phyloP scores from a whole-genome alignment of 2,888 invertebrate species.

The Drosophila demipolita region DNA sequence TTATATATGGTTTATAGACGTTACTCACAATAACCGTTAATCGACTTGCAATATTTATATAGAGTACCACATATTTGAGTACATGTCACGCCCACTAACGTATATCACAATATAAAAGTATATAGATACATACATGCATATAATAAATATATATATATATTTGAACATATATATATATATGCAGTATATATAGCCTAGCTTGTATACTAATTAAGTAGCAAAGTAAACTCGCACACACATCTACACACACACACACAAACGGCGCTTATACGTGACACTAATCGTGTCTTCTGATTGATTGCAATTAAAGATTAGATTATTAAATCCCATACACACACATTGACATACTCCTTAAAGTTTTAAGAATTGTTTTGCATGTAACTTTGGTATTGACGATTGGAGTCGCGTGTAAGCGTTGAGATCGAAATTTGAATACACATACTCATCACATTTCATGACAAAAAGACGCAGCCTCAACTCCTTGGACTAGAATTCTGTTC shows the following conservation, averaged over 20 bases:
- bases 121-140: constrained; percentile 38
- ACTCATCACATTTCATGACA: constrained; percentile 36
- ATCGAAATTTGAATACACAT: constrained; percentile 19
- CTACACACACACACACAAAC: constrained; percentile 6
- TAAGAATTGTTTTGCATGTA: neutral
- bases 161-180: constrained; percentile 40
- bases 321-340: neutral
- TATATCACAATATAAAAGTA: constrained; percentile 58
- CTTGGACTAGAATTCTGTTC: constrained; percentile 4
- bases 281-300: constrained; percentile 20
- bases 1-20: constrained; percentile 49
- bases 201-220: constrained; percentile 62
- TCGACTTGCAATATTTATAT: constrained; percentile 70
- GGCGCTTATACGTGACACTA: constrained; percentile 23
- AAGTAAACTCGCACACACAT: constrained; percentile 35
- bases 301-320: neutral
- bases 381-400: constrained; percentile 12
- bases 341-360: constrained; percentile 2
- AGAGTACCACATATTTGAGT: constrained; percentile 43
- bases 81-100: constrained; percentile 53
- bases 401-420: constrained; percentile 19
- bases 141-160: constrained; percentile 32
- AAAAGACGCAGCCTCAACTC: constrained; percentile 10
- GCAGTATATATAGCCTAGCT: constrained; percentile 67
- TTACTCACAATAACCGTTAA: constrained; percentile 63